Evolutionary conservation across 2,113 vertebrate genomes (phyloP).

Genomic region (Lagenorhynchus albirostris): DNA sequence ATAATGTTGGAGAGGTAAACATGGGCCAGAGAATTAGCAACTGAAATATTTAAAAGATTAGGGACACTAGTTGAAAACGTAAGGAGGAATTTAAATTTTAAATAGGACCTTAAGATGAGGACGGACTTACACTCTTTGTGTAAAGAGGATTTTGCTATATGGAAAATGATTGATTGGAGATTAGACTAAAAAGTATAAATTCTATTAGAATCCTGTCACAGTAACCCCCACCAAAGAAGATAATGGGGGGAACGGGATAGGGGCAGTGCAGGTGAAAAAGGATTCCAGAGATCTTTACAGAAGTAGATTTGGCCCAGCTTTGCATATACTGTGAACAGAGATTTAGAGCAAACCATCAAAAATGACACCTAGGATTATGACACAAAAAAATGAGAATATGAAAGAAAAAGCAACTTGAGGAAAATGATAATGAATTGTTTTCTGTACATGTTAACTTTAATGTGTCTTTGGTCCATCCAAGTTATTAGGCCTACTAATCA

Average conservation of each 20-base stretch:
- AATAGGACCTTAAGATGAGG: background rate
- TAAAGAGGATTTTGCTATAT: background rate
- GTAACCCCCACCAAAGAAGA: background rate
- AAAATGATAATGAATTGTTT: background rate
- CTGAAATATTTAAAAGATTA: background rate
- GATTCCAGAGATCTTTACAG: background rate
- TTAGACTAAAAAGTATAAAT: background rate
- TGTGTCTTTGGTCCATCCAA: background rate
- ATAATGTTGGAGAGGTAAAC: background rate
- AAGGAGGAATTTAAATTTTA: background rate
- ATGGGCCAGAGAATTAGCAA: background rate
- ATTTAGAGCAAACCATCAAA: background rate
- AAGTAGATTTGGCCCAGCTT: background rate
- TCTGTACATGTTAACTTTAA: background rate
- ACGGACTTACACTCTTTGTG: background rate
- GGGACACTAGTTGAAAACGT: background rate
- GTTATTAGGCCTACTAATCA: background rate
- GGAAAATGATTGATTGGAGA: background rate
- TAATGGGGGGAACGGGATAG: background rate
- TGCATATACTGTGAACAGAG: background rate
- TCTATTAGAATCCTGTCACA: background rate
- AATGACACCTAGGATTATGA: background rate
- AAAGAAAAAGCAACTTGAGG: background rate
- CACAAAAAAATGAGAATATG: background rate
- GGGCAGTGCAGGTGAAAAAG: background rate